phyloP scores from a whole-genome alignment of 2,113 vertebrate genomes.

The Dunckerocampus dactyliophorus region DNA sequence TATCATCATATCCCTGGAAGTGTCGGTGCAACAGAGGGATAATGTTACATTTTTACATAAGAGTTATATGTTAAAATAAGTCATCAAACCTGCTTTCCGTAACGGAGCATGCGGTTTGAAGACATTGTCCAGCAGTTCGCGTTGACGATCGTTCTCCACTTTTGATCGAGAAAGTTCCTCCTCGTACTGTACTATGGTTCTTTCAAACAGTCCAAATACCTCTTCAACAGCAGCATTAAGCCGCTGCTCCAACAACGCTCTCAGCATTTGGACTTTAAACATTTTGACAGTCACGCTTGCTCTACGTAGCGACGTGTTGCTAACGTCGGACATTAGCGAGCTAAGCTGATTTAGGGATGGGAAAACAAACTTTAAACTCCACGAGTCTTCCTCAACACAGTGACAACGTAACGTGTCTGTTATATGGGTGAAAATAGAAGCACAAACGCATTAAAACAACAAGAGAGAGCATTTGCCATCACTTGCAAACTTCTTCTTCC shows the following conservation, averaged over 20 bases:
- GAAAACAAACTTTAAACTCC: too few relatives aligned
- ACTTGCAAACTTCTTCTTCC: too few relatives aligned
- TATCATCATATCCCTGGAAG: not conserved
- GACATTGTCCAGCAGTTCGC: not conserved
- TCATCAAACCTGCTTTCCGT: not conserved
- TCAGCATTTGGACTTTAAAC: slow-evolving; percentile 4
- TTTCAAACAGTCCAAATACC: not conserved
- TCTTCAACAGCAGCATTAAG: not conserved
- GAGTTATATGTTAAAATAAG: not conserved
- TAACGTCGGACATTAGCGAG: not conserved
- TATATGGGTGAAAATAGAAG: too few relatives aligned
- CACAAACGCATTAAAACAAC: too few relatives aligned
- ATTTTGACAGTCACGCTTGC: not conserved
- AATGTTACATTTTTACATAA: not conserved
- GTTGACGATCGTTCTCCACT: not conserved
- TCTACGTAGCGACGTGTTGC: not conserved
- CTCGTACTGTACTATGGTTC: not conserved
- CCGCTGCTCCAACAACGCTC: not conserved
- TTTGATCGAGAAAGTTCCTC: slow-evolving; percentile 2
- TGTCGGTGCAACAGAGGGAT: too few relatives aligned
- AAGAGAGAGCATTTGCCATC: too few relatives aligned
- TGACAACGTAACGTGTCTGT: too few relatives aligned
- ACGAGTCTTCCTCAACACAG: too few relatives aligned
- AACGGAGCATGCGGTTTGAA: not conserved
- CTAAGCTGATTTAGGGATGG: too few relatives aligned